Base-by-base conservation (phyloP, 2,888 invertebrate species). In the Campoplex nolae region DNA sequence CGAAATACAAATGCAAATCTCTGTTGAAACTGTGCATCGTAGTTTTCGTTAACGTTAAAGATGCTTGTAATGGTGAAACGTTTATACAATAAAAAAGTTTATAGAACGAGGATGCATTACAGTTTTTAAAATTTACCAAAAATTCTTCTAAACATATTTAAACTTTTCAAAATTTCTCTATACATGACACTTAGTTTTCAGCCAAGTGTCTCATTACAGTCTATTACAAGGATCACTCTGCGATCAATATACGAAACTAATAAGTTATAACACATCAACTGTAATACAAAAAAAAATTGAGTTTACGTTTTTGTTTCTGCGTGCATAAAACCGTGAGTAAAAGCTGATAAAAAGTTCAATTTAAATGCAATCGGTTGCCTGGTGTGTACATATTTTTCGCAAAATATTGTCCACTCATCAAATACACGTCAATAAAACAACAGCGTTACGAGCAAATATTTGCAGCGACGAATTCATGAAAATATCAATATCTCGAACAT, bases 41-140 rank as follows among this genome's bases (percentile, higher is more conserved):
- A 16, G 32, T 32, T 18, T 13, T 38, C 11, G 23, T 23, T 45
- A 32, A 48, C 16, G 32, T 16, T 48, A 8, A 23, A 28, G 51
- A 71, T 18, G 56, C 35, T 38, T 54, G n/a, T 74, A 38, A 51
- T 32, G 13, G 28, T 9, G 48, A n/a, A 38, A 74, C 13, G 56
- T 75, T 75, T 75, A 58, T 75, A 58, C 75, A 45, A 75, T 56
- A 75, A 58, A 75, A 35, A 74, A 18, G 51, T 71, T 71, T 51
- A 32, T 32, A 74, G 35, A 32, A 51, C 38, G 68, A 68, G n/a
- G n/a, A n/a, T 42, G 9, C n/a, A 32, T 32, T n/a, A 62, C 4
- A 13, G 32, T 32, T n/a, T 28, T 0, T 1, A 58, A 58, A 32
- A 28, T 58, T 28, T 28, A 13, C 28, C 58, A 28, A 13, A 28